Evolutionary conservation across 1,140 invertebrate genomes (phyloP), one percentile per base, ranked within the genome.

Genomic region (Drosophila pachea): DNA sequence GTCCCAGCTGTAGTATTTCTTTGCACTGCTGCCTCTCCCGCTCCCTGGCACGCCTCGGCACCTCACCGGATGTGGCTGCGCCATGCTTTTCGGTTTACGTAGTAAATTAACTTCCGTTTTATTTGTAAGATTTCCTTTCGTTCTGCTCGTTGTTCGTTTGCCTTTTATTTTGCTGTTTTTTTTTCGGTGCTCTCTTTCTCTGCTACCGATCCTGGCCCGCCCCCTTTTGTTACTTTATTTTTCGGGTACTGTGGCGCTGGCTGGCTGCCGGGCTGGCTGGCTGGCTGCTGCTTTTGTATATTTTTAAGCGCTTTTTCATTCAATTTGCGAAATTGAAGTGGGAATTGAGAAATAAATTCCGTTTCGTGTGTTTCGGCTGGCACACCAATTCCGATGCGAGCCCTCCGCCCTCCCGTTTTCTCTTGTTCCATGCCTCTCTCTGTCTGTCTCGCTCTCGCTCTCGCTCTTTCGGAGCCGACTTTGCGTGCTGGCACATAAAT

Each of bases 51-150:
- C 16, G 43, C 29, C 4, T 33, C 50, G 4, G 16, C 33, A 32
- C 22, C 16, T 45, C 48, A 55, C 64, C 84, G 84, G 76, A 84
- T 87, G 84, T 87, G 79, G 86, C 70, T 87, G 81, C 82, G 81
- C 81, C 81, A 81, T 86, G 75, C 77, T 82, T 76, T 86, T 81
- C 81, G 86, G 86, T 84, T 88, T 88, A 88, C 81, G 86, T 86
- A 88, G 84, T 88, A 88, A 88, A 88, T 88, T 88, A 88, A 88
- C 86, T 88, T 88, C 86, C 86, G 86, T 88, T 88, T 88, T 87
- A 84, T 87, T 87, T 87, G 79, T 81, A 88, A 86, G 81, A 86
- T 86, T 86, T 86, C 82, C 82, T 81, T 86, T 86, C 68, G 77
- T 68, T 86, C 63, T 75, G 73, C 81, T 84, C 79, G 73, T 70